phyloP scores from a whole-genome alignment of 2,797 vertebrate species.

The Anguilla anguilla region DNA sequence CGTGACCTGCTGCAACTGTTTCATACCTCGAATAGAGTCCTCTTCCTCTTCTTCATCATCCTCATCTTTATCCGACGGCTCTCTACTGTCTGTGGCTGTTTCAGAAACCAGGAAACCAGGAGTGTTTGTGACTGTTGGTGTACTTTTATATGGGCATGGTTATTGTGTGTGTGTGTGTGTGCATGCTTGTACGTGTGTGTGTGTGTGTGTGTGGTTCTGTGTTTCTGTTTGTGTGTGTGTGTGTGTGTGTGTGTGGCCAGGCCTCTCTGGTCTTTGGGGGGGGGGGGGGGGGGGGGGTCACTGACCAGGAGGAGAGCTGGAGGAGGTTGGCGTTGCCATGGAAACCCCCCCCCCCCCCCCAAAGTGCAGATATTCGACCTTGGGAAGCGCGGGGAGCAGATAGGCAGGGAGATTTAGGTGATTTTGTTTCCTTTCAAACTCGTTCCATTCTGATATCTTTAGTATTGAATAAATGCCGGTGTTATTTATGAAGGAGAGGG shows the following conservation, averaged over 20 bases:
- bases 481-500: conserved; percentile 32
- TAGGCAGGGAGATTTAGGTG: conserved; percentile 14
- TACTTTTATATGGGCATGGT: too few relatives aligned
- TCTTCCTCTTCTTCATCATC: not conserved
- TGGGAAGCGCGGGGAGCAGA: conserved; percentile 21
- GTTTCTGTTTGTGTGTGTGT: conserved; percentile 10
- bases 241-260: not conserved
- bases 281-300: not conserved
- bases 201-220: conserved; percentile 17
- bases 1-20: not conserved
- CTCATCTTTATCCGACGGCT: not conserved
- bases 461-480: conserved; percentile 22
- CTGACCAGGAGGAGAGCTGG: not conserved
- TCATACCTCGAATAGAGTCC: not conserved
- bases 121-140: conserved; percentile 16
- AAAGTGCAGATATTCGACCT: conserved; percentile 19
- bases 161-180: conserved; percentile 23
- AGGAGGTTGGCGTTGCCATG: conserved; percentile 15
- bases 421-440: conserved; percentile 25
- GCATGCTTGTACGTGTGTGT: not conserved
- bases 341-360: conserved; percentile 2
- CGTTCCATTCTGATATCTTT: conserved; percentile 29
- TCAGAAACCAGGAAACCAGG: not conserved
- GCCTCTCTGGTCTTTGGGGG: not conserved
- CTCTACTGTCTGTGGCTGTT: not conserved